Percentiles rank a stretch among this genome's conserved stretches.
Conservation (phyloP, 2,797 vertebrate genomes). For the Tadarida brasiliensis region DNA sequence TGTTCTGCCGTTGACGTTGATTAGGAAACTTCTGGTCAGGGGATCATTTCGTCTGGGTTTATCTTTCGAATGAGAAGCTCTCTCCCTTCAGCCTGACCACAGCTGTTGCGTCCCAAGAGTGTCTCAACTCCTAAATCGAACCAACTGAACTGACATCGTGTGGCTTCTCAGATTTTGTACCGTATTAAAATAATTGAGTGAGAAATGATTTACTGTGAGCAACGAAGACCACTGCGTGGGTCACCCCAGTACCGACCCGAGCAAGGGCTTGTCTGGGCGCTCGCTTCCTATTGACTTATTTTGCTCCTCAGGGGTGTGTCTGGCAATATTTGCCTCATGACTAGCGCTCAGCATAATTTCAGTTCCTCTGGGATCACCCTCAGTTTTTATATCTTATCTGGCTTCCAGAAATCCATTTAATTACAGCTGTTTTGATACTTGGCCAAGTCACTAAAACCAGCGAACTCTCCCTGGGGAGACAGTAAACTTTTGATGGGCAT, state of each 20-base stretch:
- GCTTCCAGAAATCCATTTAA: conserved; percentile 84
- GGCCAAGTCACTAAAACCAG: conserved; percentile 84
- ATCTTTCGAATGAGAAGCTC: background rate
- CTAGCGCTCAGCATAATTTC: conserved; percentile 76
- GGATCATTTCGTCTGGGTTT: background rate
- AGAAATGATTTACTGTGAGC: background rate
- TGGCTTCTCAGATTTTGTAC: background rate
- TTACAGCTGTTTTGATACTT: conserved; percentile 83
- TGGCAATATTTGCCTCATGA: conserved; percentile 68
- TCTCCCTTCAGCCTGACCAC: background rate
- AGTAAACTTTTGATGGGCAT: conserved; percentile 85
- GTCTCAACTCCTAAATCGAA: background rate
- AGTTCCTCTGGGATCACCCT: conserved; percentile 78
- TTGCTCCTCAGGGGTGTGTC: conserved; percentile 69
- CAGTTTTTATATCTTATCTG: conserved; percentile 83
- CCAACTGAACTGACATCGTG: background rate
- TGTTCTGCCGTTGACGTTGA: background rate
- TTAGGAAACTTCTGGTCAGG: background rate
- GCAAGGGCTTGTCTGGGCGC: background rate
- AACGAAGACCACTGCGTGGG: background rate
- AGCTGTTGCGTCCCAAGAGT: background rate
- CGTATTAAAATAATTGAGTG: background rate
- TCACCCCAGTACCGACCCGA: background rate
- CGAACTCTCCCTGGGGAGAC: conserved; percentile 81
- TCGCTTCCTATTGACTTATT: background rate